A percentile compares a stretch with the other conserved stretches of the same genome.
Evolutionary conservation across 2,797 vertebrate species (phyloP).

Genomic region (Dryobates pubescens): DNA sequence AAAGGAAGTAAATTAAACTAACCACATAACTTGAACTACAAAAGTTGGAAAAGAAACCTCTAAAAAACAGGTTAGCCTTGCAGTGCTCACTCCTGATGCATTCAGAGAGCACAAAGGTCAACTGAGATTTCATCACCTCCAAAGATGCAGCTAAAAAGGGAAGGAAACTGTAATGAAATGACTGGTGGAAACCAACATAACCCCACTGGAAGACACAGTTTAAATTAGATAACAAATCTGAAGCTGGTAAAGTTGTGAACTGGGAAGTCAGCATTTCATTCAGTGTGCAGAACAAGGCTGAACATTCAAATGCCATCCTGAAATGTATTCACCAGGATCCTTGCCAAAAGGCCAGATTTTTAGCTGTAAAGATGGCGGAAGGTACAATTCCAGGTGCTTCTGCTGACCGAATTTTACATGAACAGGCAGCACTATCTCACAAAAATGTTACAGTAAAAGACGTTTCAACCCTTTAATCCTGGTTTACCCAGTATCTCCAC

Average conservation of each 20-base stretch:
- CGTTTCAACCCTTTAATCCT: background rate
- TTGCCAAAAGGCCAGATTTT: slow-evolving; percentile 14
- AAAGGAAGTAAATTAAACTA: slow-evolving; percentile 59
- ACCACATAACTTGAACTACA: slow-evolving; percentile 59
- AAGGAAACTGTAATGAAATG: slow-evolving; percentile 59
- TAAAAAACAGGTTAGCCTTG: slow-evolving; percentile 60
- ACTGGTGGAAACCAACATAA: slow-evolving; percentile 59
- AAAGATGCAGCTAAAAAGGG: slow-evolving; percentile 59
- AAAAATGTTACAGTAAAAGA: slow-evolving; percentile 18
- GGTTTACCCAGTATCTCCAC: background rate
- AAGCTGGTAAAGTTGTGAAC: background rate
- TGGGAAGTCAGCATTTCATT: slow-evolving; percentile 6
- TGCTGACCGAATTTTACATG: slow-evolving; percentile 26
- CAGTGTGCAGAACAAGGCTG: background rate
- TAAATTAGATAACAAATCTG: slow-evolving; percentile 51
- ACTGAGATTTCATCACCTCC: slow-evolving; percentile 49
- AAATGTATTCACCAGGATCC: background rate
- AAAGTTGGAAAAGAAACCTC: slow-evolving; percentile 52
- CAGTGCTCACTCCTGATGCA: slow-evolving; percentile 61
- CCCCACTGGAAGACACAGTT: slow-evolving; percentile 41
- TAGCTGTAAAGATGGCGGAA: slow-evolving; percentile 37
- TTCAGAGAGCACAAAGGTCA: slow-evolving; percentile 62
- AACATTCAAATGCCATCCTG: slow-evolving; percentile 3
- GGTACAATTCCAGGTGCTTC: slow-evolving; percentile 12
- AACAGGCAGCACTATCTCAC: background rate